phyloP scores from a whole-genome alignment of 2,797 vertebrate genomes.

The Parauchenoglanis ngamensis region DNA sequence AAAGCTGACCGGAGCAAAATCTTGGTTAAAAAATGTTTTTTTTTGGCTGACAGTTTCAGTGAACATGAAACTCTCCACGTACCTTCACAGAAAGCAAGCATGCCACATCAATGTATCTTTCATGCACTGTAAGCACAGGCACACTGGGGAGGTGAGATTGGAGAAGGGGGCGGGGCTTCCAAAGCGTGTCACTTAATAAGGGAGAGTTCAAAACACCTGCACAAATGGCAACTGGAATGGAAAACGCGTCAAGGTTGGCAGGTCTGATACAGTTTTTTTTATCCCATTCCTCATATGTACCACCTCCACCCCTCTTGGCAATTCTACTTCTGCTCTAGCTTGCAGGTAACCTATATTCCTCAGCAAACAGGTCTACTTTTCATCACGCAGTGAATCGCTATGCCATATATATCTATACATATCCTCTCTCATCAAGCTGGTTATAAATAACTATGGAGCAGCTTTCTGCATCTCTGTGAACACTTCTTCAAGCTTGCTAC shows the following conservation, averaged over 20 bases:
- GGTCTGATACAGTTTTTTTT: not conserved
- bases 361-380: constrained; percentile 66
- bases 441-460: constrained; percentile 61
- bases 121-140: not conserved
- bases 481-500: constrained; percentile 54
- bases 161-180: not conserved
- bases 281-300: not conserved
- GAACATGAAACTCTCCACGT: not conserved
- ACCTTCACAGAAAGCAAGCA: not conserved
- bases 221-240: not conserved
- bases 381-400: constrained; percentile 63
- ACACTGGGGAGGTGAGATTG: not conserved
- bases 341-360: constrained; percentile 70
- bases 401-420: constrained; percentile 33
- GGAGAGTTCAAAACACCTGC: not conserved
- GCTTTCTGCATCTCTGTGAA: constrained; percentile 60
- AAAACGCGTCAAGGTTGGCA: not conserved
- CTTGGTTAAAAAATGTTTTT: not conserved
- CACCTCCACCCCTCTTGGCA: constrained; percentile 21
- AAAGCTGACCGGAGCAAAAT: not conserved
- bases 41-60: not conserved
- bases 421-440: constrained; percentile 65
- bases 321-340: constrained; percentile 13
- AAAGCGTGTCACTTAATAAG: not conserved
- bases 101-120: not conserved